phyloP scores from a whole-genome alignment of 2,113 vertebrate genomes.

The Oceanodroma tethys region DNA sequence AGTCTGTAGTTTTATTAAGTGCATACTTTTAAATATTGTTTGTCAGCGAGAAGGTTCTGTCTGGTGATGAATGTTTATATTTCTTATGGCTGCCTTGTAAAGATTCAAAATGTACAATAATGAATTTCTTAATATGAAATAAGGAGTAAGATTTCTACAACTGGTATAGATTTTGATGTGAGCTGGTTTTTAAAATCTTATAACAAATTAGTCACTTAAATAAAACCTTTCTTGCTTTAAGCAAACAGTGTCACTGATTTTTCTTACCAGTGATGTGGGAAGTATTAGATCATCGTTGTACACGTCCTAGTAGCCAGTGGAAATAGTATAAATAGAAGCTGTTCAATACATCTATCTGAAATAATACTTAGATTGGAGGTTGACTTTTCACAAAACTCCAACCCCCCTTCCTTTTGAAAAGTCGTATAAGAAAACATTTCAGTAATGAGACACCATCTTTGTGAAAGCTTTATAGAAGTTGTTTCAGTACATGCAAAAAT shows the following conservation, averaged over 20 bases:
- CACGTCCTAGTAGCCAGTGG: not conserved
- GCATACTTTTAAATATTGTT: slow-evolving; percentile 51
- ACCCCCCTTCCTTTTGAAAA: not conserved
- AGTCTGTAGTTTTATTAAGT: slow-evolving; percentile 51
- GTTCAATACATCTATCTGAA: not conserved
- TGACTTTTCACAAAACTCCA: not conserved
- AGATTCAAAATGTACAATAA: slow-evolving; percentile 64
- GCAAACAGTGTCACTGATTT: not conserved
- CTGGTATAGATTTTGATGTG: slow-evolving; percentile 76
- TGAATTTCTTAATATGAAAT: slow-evolving; percentile 67
- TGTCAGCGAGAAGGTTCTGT: slow-evolving; percentile 54
- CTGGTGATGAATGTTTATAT: slow-evolving; percentile 66
- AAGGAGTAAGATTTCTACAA: slow-evolving; percentile 72
- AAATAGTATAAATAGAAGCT: not conserved
- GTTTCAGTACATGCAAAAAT: not conserved
- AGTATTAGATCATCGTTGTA: not conserved
- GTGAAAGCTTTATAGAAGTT: not conserved
- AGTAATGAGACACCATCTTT: not conserved
- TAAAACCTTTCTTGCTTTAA: slow-evolving; percentile 75
- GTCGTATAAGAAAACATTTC: not conserved
- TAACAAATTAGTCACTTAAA: slow-evolving; percentile 63
- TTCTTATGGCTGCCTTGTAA: slow-evolving; percentile 75
- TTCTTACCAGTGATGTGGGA: not conserved
- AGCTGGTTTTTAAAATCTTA: slow-evolving; percentile 76
- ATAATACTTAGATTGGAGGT: not conserved